Evolutionary conservation across 2,113 vertebrate species (phyloP), one percentile per base, ranked within the genome.

Genomic region (Bufo gargarizans): DNA sequence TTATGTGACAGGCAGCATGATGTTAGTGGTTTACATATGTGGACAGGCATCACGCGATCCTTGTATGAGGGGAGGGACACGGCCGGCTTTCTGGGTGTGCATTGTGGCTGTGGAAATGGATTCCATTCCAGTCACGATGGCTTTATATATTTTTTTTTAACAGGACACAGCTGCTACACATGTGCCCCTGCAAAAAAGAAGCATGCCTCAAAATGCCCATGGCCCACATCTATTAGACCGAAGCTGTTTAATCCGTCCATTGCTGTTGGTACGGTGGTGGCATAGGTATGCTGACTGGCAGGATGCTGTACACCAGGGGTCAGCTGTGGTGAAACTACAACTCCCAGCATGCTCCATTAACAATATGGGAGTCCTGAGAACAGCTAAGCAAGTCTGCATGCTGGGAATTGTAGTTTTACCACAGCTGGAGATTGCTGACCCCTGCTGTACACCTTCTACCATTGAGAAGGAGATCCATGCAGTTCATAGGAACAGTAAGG

Each of bases 111-210:
- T 45, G 45, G 45, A 83, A 53, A 53, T 53, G 20, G 45, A 33
- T 69, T 83, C 47, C 80, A 63, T 82, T 49, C 58, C 81, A 82
- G 10, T 69, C 61, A 50, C 69, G 81, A 83, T 67, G 81, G 8
- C 61, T 69, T 63, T 20, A 4, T 22, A n/a, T 63, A 33, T 81
- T 82, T 9, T 13, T 5, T n/a, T 45, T 20, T 22, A 83, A 69
- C 81, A 69, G 3, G 61, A 67, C 20, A n/a, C 61, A 83, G 19
- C 81, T 83, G 55, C 55, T 80, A 59, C n/a, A 33, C 55, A 80
- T 80, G 55, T 80, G 77, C 77, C 77, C 53, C 20, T 20, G 19
- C n/a, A 78, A n/a, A 22, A 33, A 78, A n/a, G 49, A 6, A n/a
- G 4, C 50, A 4, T 58, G n/a, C 22, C 14, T 43, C 43, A 20